Percentiles rank a stretch among this genome's conserved stretches.
Evolutionary conservation across 2,888 invertebrate genomes (phyloP).

Genomic region (Ganaspis brasiliensis): DNA sequence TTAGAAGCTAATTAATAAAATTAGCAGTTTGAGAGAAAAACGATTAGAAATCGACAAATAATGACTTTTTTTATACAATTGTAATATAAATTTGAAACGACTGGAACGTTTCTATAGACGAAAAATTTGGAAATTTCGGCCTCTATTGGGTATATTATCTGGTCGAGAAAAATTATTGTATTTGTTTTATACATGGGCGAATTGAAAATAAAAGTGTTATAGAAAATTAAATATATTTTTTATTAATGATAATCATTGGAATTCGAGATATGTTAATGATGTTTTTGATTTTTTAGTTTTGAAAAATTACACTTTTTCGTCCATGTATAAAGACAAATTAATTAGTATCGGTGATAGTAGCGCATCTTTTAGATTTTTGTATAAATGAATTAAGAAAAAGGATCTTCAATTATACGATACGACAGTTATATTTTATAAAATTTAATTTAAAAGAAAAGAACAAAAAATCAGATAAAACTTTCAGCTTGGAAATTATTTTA

Average conservation of each 20-base stretch:
- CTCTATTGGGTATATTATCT: background rate
- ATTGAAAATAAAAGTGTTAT: slow-evolving; percentile 1
- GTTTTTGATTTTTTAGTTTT: too few relatives aligned
- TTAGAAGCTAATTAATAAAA: background rate
- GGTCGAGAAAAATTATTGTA: background rate
- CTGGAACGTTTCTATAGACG: slow-evolving; percentile 14
- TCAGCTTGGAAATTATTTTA: too few relatives aligned
- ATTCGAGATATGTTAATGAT: background rate
- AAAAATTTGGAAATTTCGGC: slow-evolving; percentile 6
- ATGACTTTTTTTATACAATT: slow-evolving; percentile 34
- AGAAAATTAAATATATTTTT: background rate
- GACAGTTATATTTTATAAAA: too few relatives aligned
- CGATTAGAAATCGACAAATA: slow-evolving; percentile 26
- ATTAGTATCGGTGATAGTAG: background rate
- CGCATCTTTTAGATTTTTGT: background rate
- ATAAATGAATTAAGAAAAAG: slow-evolving; percentile 5
- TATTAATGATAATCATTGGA: background rate
- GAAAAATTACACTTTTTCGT: background rate
- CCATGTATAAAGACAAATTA: slow-evolving; percentile 19
- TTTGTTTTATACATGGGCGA: slow-evolving; percentile 35
- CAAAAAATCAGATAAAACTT: too few relatives aligned
- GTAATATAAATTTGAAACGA: slow-evolving; percentile 27
- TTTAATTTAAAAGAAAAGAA: too few relatives aligned
- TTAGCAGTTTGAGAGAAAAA: slow-evolving; percentile 9
- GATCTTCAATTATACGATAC: background rate